Evolutionary conservation across 2,888 invertebrate genomes (phyloP), one percentile per base, ranked within the genome.

Genomic region (Nymphalis c-album): DNA sequence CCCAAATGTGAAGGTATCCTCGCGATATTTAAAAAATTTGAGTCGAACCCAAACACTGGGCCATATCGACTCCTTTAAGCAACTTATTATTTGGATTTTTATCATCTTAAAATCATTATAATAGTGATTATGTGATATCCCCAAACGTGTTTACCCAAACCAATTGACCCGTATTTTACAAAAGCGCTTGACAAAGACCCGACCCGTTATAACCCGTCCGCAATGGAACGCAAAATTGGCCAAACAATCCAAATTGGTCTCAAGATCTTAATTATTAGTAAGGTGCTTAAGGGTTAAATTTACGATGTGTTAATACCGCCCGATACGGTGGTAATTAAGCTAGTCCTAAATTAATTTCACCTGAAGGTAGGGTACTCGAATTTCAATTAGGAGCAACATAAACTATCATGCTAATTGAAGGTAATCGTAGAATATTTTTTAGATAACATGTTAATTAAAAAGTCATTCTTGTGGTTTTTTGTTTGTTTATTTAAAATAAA

Each of bases 201-300:
- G 75, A 78, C 80, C 67, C 75, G 78, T 59, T n/a, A 78, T 80
- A 83, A 79, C 80, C 84, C 83, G 76, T 80, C 81, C 82, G 73
- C 81, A 80, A 78, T 77, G 73, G 74, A 84, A 85, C 81, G 83
- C 81, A 81, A 85, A 88, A 88, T 88, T 88, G 87, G 84, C 74
- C 71, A 67, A 77, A 74, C 75, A 73, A 67, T 72, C 70, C 75
- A 64, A 74, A 75, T 73, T 74, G 75, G 82, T 76, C 80, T 80
- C 79, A 78, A 84, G 83, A 88, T 86, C 90, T 87, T 88, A 89
- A 90, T 91, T 90, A 91, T 89, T 90, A 89, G 84, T 87, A 87
- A 89, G 90, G 90, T 90, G 85, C 86, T 90, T 85, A 83, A 82
- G 87, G 89, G 87, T 87, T 85, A 81, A 89, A 90, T 89, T 88